Percentiles rank a stretch among this genome's conserved stretches.
These are phyloP conservation scores for Columbina picui DNA, from an alignment of 2,113 vertebrate species.

Conservation along the genomic window DNA sequence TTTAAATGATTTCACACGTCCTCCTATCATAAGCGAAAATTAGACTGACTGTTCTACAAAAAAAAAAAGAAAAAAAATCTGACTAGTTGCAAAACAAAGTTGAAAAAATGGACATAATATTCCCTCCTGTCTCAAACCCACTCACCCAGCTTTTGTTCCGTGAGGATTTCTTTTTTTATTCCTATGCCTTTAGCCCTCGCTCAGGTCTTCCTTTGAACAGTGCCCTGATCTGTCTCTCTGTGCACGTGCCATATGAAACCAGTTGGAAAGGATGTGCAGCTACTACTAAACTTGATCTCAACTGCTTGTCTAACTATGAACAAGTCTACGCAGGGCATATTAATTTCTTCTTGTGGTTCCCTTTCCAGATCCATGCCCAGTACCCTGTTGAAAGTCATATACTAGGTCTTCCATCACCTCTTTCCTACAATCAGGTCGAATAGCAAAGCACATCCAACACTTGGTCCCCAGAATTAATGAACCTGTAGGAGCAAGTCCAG, in stretches of 20 bases:
- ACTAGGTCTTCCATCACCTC: neutral
- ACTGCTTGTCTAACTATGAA: neutral
- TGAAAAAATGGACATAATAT: neutral
- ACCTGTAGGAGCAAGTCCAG: no score
- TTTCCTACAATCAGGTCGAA: neutral
- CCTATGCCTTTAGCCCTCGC: neutral
- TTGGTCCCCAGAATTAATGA: neutral
- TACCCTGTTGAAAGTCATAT: neutral
- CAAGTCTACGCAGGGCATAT: neutral
- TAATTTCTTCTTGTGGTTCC: neutral
- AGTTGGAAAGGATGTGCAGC: neutral
- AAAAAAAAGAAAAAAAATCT: neutral
- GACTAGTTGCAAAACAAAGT: neutral
- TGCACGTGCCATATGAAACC: fast-evolving
- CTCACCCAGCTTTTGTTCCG: neutral
- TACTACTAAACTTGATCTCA: neutral
- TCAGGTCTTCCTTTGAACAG: neutral
- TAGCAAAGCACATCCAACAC: neutral
- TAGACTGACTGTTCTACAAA: neutral
- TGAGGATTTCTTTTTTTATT: neutral
- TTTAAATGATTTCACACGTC: slow-evolving; percentile 25
- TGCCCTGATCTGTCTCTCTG: neutral
- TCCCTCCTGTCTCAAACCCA: neutral
- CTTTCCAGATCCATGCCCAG: neutral
- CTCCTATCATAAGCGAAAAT: neutral